Evolutionary conservation across 2,888 invertebrate genomes (phyloP), one percentile per base, ranked within the genome.

Genomic region (Drosophila macrothrix): DNA sequence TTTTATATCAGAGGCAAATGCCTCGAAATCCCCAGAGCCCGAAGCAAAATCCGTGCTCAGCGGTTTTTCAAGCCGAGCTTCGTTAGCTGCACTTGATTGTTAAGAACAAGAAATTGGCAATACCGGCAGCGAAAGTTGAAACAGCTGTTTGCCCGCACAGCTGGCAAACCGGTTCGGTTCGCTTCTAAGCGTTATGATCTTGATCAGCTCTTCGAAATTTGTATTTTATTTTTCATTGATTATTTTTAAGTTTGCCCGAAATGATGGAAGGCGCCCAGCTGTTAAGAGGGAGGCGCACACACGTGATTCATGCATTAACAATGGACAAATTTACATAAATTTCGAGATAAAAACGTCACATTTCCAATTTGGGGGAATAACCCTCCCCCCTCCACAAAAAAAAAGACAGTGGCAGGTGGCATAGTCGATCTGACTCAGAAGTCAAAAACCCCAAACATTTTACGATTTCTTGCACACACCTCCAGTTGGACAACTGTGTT

Each of bases 71-170:
- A 68, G 87, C 74, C 56, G 67, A 80, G 88, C 90, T 83, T 75
- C 68, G 74, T 63, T 66, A 52, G 56, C 46, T 35, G 72, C 75
- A 76, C 73, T 62, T 66, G 68, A 16, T 60, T 69, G 59, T 41
- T 60, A 67, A 72, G 81, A 78, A 80, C 65, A 72, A 78, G 77
- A 80, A 76, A 68, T 75, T 80, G 67, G 64, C 79, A 66, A 62
- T 52, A 78, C 73, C 82, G 73, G 75, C 88, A 89, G 85, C 88
- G 90, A 89, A 85, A 85, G 90, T 89, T 80, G 25, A 53, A 78
- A 77, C 84, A 84, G 88, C 88, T 87, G 84, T 86, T 82, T 39
- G 60, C 58, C 61, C 66, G 70, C 61, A 69, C 84, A 85, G 84
- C 84, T 85, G 90, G 64, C n/a, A 84, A 85, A 85, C 85, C 90